These are phyloP conservation scores for Limnephilus marmoratus DNA, from an alignment of 2,888 invertebrate species.

Conservation along the genomic window DNA sequence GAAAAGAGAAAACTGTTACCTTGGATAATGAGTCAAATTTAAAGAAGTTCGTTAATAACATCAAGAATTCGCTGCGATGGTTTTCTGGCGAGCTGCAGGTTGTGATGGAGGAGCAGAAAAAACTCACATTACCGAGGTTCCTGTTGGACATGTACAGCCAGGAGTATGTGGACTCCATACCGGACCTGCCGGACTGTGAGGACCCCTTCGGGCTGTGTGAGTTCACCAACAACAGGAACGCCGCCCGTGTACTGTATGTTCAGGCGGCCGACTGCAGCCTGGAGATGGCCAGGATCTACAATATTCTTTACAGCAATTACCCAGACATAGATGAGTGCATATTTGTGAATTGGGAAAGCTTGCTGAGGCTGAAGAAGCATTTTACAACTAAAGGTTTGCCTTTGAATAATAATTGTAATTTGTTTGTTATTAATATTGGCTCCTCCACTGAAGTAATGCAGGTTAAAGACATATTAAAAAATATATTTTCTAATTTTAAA, in stretches of 20 bases:
- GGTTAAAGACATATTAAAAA: background rate
- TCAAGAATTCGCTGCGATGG: background rate
- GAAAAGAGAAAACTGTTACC: background rate
- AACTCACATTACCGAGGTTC: background rate
- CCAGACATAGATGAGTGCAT: no score
- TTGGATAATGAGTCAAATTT: background rate
- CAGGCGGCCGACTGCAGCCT: background rate
- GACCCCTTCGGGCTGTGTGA: background rate
- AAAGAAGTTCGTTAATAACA: background rate
- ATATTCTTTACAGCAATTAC: background rate
- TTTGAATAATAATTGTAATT: background rate
- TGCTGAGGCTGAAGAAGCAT: background rate
- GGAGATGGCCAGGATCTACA: background rate
- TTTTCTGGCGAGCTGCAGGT: background rate
- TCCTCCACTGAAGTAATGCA: background rate
- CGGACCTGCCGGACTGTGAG: background rate
- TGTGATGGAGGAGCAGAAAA: background rate
- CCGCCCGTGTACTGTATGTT: background rate
- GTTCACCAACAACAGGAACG: background rate
- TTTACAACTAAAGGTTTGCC: no score
- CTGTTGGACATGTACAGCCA: background rate
- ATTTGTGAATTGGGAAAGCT: background rate
- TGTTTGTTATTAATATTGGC: background rate
- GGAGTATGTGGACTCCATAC: background rate
- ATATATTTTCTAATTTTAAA: background rate